Evolutionary conservation across 2,888 invertebrate species (phyloP).

Genomic region (Cybosia mesomella): DNA sequence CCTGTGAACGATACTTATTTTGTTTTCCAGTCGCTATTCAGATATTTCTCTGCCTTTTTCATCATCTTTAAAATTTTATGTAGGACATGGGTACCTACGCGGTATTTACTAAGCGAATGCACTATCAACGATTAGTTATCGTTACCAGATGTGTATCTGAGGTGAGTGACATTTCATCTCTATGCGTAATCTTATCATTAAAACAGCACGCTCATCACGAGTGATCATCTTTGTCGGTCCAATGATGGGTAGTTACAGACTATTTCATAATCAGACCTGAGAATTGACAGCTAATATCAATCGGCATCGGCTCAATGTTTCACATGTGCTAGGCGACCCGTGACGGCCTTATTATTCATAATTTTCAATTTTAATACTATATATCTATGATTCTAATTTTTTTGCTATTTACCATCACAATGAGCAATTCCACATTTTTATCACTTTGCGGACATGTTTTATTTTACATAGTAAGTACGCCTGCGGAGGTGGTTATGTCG

Average conservation of each 20-base stretch:
- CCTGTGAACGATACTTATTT: too few relatives aligned
- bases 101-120: neutral
- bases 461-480: neutral
- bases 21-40: too few relatives aligned
- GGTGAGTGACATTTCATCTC: constrained; percentile 4
- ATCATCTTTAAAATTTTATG: neutral
- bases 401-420: neutral
- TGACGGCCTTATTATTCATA: neutral
- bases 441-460: neutral
- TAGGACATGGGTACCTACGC: neutral
- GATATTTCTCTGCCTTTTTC: too few relatives aligned
- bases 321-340: too few relatives aligned
- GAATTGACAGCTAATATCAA: neutral
- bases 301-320: too few relatives aligned
- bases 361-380: neutral
- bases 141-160: neutral
- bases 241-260: neutral
- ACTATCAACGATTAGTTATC: neutral
- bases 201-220: neutral
- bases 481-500: too few relatives aligned
- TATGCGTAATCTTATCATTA: neutral
- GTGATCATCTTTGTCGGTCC: neutral
- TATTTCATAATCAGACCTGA: neutral
- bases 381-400: neutral
- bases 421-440: neutral